Evolutionary conservation across 2,888 invertebrate species (phyloP), one percentile per base, ranked within the genome.

Genomic region (Noctua comes): DNA sequence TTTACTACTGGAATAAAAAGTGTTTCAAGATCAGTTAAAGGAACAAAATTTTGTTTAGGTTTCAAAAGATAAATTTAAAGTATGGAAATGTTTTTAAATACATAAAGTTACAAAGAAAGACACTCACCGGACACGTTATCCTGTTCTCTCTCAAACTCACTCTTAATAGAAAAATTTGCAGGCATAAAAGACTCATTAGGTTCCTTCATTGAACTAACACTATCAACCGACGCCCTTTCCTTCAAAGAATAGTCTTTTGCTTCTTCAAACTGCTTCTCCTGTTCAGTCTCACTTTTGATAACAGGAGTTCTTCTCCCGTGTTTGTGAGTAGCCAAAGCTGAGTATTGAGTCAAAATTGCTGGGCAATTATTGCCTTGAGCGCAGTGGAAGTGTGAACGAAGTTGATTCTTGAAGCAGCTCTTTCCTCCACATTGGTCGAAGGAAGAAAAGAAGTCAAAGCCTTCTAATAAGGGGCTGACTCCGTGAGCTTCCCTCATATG

Each of bases 401-500:
- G 86, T 76, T 97, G 97, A 80, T 97, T 97, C 81, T 97, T 97
- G 82, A 96, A 97, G 77, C 97, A 97, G 77, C 96, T 96, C 84
- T 96, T 96, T 57, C 96, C 96, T 18, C 96, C 97, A 71, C 97
- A 97, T 65, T 97, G 97, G 21, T 97, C 97, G 80, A 91, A 96
- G 1, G 95, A 95, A 96, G 97, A 91, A 93, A 98, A 99, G 93
- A 98, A 98, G 82, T 98, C 98, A 91, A 98, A 99, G 0, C 98
- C 98, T 71, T 99, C 98, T 59, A 98, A 95, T 75, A 99, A 98
- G 88, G 98, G 98, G 66, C 98, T 97, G 88, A 98, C 98, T 84
- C 98, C 98, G 93, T 99, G 99, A 90, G 98, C 98, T 93, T 99
- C 99, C 90, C 98, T 98, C 94, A 98, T 98, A 92, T 99, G 99